phyloP scores from a whole-genome alignment of 2,888 invertebrate genomes.

The Catocala nupta region DNA sequence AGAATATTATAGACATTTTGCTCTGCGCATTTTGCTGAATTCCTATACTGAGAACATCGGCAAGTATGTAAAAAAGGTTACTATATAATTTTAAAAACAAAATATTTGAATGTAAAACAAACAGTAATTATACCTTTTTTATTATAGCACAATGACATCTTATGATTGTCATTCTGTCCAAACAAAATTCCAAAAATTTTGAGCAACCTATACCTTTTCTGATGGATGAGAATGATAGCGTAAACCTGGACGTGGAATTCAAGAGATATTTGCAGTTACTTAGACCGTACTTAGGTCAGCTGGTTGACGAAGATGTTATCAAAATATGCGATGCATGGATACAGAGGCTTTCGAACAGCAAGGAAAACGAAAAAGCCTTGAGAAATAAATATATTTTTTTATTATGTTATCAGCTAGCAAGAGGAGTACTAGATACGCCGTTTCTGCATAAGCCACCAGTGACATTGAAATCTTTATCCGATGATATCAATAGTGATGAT shows the following conservation, averaged over 20 bases:
- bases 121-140: neutral
- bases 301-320: constrained; percentile 67
- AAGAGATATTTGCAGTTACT: constrained; percentile 77
- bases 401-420: constrained; percentile 76
- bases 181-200: constrained; percentile 22
- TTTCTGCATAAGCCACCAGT: constrained; percentile 67
- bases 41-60: too few relatives aligned
- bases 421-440: constrained; percentile 70
- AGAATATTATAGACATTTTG: too few relatives aligned
- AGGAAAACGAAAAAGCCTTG: constrained; percentile 65
- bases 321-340: constrained; percentile 78
- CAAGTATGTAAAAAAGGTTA: too few relatives aligned
- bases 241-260: constrained; percentile 72
- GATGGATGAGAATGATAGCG: constrained; percentile 67
- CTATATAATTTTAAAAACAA: too few relatives aligned
- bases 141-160: constrained; percentile 14
- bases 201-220: constrained; percentile 10
- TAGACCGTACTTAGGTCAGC: constrained; percentile 69
- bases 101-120: neutral
- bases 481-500: constrained; percentile 62
- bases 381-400: constrained; percentile 77
- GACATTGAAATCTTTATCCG: constrained; percentile 58
- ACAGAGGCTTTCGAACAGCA: constrained; percentile 67
- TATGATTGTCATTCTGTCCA: constrained; percentile 29
- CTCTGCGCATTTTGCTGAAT: too few relatives aligned